Conservation (phyloP, 2,888 invertebrate species). For the Cremastinae sp. region DNA sequence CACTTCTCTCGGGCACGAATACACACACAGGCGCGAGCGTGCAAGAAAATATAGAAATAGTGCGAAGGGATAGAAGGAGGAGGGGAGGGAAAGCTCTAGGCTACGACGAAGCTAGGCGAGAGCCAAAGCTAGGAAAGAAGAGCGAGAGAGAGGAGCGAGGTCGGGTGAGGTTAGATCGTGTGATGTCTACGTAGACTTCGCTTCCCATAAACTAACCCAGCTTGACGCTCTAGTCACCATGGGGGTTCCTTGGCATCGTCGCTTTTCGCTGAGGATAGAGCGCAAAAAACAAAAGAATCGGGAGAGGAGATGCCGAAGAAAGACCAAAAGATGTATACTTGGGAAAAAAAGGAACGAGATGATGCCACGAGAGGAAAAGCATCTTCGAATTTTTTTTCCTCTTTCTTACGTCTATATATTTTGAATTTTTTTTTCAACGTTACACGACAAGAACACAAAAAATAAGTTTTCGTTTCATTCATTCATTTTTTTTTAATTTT, state of each 20-base stretch:
- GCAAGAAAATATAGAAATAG: slow-evolving; percentile 25
- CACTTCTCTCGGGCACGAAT: slow-evolving; percentile 75
- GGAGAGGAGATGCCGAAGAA: slow-evolving; percentile 7
- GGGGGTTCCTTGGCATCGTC: slow-evolving; percentile 57
- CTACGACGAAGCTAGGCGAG: slow-evolving; percentile 70
- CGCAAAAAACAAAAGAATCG: slow-evolving; percentile 42
- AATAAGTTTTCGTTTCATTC: too few relatives aligned
- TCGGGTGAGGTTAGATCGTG: slow-evolving; percentile 77
- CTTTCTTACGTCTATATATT: slow-evolving; percentile 1
- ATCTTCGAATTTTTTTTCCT: slow-evolving; percentile 35
- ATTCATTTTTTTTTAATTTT: too few relatives aligned
- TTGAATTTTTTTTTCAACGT: too few relatives aligned
- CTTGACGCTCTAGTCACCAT: slow-evolving; percentile 71
- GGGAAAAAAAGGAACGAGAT: too few relatives aligned
- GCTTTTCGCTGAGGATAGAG: slow-evolving; percentile 32
- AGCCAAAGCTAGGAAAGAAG: slow-evolving; percentile 71
- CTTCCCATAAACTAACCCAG: slow-evolving; percentile 75
- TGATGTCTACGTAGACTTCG: slow-evolving; percentile 76
- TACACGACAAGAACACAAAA: too few relatives aligned
- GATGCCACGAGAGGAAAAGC: slow-evolving; percentile 49
- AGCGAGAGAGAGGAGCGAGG: slow-evolving; percentile 71
- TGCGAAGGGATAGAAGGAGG: slow-evolving; percentile 24
- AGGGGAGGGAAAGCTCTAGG: slow-evolving; percentile 68
- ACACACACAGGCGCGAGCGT: slow-evolving; percentile 13
- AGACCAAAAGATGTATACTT: neutral